These are phyloP conservation scores for Hypsopygia costalis DNA, from an alignment of 2,888 invertebrate genomes.

Conservation along the genomic window DNA sequence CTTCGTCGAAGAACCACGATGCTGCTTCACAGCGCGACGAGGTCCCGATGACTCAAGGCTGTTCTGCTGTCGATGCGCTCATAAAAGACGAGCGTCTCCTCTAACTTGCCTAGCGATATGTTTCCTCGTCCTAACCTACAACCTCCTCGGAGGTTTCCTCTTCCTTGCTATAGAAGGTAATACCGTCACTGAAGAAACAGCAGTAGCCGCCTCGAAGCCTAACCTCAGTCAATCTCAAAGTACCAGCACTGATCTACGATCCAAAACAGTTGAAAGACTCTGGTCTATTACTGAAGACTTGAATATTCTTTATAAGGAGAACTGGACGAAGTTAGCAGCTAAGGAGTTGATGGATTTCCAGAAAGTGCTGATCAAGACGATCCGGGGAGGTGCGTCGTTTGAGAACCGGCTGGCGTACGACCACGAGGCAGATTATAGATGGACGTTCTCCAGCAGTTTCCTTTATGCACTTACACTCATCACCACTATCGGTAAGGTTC, in stretches of 20 bases:
- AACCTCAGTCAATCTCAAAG: slow-evolving; percentile 78
- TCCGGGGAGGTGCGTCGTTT: slow-evolving; percentile 54
- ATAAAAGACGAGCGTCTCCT: slow-evolving; percentile 73
- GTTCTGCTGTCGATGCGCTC: slow-evolving; percentile 72
- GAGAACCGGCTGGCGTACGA: slow-evolving; percentile 44
- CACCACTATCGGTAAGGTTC: slow-evolving; percentile 93
- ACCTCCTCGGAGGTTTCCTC: slow-evolving; percentile 94
- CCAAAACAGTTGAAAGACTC: slow-evolving; percentile 87
- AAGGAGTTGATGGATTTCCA: slow-evolving; percentile 93
- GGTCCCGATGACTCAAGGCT: slow-evolving; percentile 30
- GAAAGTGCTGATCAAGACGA: slow-evolving; percentile 78
- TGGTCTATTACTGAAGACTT: slow-evolving; percentile 94
- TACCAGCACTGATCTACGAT: slow-evolving; percentile 80
- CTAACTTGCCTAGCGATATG: slow-evolving; percentile 91
- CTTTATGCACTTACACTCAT: slow-evolving; percentile 96
- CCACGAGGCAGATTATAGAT: slow-evolving; percentile 82
- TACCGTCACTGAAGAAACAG: slow-evolving; percentile 74
- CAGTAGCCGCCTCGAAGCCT: slow-evolving; percentile 83
- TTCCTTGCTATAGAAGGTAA: slow-evolving; percentile 92
- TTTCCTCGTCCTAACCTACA: slow-evolving; percentile 93
- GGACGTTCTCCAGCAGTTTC: slow-evolving; percentile 96
- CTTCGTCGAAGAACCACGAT: slow-evolving; percentile 31
- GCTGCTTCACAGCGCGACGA: slow-evolving; percentile 30
- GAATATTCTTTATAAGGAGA: slow-evolving; percentile 93
- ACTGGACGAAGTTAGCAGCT: slow-evolving; percentile 95